Evolutionary conservation across 2,888 invertebrate species (phyloP).

Genomic region (Scelioninae gen. 2): DNA sequence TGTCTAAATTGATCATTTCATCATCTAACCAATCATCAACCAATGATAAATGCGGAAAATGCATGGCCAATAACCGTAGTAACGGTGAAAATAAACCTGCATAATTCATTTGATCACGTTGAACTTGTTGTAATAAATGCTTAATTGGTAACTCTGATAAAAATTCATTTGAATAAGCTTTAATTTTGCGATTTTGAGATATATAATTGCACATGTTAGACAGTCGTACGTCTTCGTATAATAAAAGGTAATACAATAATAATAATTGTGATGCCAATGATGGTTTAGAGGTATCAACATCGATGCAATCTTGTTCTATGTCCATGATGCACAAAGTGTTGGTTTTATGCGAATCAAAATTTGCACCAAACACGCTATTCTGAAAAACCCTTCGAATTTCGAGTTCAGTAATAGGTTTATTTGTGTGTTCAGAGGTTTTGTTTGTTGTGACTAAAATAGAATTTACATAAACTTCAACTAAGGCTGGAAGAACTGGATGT

Average conservation of each 20-base stretch:
- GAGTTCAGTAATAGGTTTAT: constrained; percentile 92
- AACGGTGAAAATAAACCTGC: constrained; percentile 93
- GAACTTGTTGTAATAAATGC: constrained; percentile 93
- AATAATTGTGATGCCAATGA: constrained; percentile 91
- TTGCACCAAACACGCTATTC: constrained; percentile 85
- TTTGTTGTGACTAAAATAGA: constrained; percentile 87
- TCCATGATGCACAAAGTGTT: constrained; percentile 77
- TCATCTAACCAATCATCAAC: constrained; percentile 97
- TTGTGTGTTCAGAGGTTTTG: constrained; percentile 85
- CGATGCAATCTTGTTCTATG: constrained; percentile 77
- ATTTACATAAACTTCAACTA: constrained; percentile 96
- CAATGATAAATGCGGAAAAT: constrained; percentile 95
- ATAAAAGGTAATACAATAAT: constrained; percentile 91
- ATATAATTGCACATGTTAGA: constrained; percentile 82
- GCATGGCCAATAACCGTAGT: constrained; percentile 89
- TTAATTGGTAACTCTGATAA: constrained; percentile 94
- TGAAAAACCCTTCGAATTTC: constrained; percentile 91
- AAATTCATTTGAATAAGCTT: constrained; percentile 90
- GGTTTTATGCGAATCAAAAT: constrained; percentile 79
- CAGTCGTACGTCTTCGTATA: constrained; percentile 93
- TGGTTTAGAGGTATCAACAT: constrained; percentile 79
- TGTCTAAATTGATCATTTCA: constrained; percentile 76
- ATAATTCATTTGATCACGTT: constrained; percentile 93
- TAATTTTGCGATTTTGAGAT: constrained; percentile 83
- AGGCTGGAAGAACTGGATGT: constrained; percentile 93